Base-by-base conservation (phyloP, 2,113 vertebrate species). In the Silurus meridionalis region DNA sequence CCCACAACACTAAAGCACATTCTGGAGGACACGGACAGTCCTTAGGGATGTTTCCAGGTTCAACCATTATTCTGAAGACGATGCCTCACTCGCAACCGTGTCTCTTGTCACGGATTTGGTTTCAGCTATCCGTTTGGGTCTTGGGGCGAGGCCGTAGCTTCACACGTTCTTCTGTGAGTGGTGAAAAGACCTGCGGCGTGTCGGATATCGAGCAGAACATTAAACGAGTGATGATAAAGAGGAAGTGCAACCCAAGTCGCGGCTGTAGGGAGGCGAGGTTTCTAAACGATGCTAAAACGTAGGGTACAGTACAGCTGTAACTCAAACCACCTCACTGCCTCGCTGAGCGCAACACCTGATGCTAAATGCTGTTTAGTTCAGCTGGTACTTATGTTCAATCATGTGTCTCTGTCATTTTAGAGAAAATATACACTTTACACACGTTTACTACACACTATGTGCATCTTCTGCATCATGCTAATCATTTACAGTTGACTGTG, bases 201-300 rank as follows among this genome's bases (percentile, higher is more conserved):
- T 87, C 17, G 28, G 72, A 37, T 87, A 58, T 87, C 86, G 66
- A 83, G 8, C 80, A 23, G 80, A 28, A 37, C 71, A 46, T 82
- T 57, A 83, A 77, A 28, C 72, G 21, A 55, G 71, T 7, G 4
- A 1, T 74, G 67, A 83, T 63, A 58, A 53, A 63, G 75, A 85
- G 28, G 72, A 78, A 78, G 71, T 64, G 74, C 83, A 85, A 78
- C 83, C 83, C 83, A 79, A 85, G 83, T 85, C 74, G 7, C 75
- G 11, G 4, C 48, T 67, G n/a, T 46, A n/a, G 60, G 11, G 85
- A 77, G 21, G 69, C 21, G 50, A 15, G 85, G 7, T 71, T 55
- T 55, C 28, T 50, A 48, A n/a, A 17, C 21, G 0, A 13, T 5
- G 60, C 63, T 82, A 19, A 87, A 64, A 87, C 58, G 25, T 21